A percentile compares a stretch with the other conserved stretches of the same genome.
Evolutionary conservation across 2,888 invertebrate genomes (phyloP).

Genomic region (Epirrhoe alternata): DNA sequence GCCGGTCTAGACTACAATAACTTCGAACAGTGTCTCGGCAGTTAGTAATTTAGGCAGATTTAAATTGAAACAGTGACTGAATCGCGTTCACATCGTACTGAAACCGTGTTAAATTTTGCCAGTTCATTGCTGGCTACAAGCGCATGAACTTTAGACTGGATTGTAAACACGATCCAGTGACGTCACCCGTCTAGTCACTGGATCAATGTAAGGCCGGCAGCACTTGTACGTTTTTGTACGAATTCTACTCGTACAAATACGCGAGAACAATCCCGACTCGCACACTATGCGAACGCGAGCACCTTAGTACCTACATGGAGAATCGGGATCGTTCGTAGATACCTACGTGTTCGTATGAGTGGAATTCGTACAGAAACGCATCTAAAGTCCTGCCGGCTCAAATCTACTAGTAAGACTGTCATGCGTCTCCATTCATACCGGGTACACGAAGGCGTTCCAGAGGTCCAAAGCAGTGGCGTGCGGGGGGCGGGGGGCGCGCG

Average conservation of each 20-base stretch:
- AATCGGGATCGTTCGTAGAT: no score
- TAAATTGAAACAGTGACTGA: not conserved
- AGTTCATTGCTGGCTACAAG: not conserved
- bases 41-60: not conserved
- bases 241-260: no score
- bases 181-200: not conserved
- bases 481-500: conserved; percentile 88
- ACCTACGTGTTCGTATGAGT: not conserved
- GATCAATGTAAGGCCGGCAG: not conserved
- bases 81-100: not conserved
- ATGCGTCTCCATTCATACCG: conserved; percentile 80
- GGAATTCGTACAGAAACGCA: no score
- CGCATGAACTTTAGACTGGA: not conserved
- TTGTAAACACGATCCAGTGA: not conserved
- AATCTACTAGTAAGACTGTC: conserved; percentile 16
- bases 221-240: not conserved
- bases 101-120: not conserved
- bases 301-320: no score
- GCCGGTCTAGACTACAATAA: not conserved
- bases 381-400: not conserved
- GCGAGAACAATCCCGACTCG: no score
- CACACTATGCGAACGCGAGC: no score
- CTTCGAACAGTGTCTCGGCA: not conserved
- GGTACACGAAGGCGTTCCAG: conserved; percentile 88
- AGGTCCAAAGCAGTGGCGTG: conserved; percentile 88